Conservation (phyloP, 1,140 invertebrate genomes). For the Drosophila bipectinata region DNA sequence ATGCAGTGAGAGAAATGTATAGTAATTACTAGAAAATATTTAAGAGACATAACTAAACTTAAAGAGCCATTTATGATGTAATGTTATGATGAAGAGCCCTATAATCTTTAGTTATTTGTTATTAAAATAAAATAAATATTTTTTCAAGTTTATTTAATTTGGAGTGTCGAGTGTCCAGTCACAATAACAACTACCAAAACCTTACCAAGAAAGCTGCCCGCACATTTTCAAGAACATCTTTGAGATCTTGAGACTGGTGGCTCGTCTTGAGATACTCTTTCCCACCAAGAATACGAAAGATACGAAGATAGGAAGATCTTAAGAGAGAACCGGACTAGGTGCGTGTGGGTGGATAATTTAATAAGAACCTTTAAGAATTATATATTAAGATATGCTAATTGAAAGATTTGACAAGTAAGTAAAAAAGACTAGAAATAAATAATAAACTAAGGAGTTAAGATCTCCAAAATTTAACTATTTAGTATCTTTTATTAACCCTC, state of each 20-base stretch:
- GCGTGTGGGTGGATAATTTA: constrained; percentile 8
- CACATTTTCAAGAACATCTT: constrained; percentile 75
- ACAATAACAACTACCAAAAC: constrained; percentile 6
- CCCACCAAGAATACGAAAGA: background rate
- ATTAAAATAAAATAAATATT: background rate
- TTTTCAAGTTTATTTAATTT: background rate
- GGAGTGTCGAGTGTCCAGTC: constrained; percentile 43
- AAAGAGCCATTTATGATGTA: no score
- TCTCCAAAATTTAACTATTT: no score
- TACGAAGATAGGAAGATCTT: background rate
- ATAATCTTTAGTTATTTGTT: background rate
- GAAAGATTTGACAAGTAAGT: constrained; percentile 1
- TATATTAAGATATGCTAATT: constrained; percentile 36
- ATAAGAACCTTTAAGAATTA: background rate
- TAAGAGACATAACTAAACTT: background rate
- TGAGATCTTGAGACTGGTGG: constrained; percentile 65
- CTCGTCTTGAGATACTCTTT: constrained; percentile 9
- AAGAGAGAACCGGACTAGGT: constrained; percentile 1
- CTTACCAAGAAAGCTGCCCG: constrained; percentile 58
- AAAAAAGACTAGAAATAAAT: background rate
- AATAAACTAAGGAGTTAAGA: no score
- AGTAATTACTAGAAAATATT: background rate
- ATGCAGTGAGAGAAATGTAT: constrained; percentile 4
- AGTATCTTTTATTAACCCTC: no score
- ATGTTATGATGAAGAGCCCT: background rate